phyloP scores from a whole-genome alignment of 2,888 invertebrate species.

The Tetragnatha montana region DNA sequence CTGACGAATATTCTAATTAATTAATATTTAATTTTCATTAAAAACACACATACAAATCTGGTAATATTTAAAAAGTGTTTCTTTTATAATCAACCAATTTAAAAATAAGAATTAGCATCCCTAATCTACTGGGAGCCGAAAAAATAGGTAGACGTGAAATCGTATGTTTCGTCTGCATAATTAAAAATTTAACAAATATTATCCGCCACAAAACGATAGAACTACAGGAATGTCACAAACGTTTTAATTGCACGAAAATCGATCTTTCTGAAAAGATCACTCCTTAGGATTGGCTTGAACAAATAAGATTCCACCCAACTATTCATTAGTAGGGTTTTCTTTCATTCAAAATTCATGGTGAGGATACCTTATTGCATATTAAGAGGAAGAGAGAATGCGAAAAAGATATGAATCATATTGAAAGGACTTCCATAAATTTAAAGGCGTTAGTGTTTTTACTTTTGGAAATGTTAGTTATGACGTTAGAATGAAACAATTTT shows the following conservation, averaged over 20 bases:
- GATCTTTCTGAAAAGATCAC: not conserved
- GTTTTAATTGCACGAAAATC: not conserved
- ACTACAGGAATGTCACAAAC: not conserved
- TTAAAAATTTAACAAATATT: not conserved
- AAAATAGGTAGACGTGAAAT: not conserved
- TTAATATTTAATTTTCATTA: constrained; percentile 1
- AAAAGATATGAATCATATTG: no score
- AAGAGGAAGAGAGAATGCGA: no score
- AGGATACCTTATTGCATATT: not conserved
- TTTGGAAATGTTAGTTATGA: no score
- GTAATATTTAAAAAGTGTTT: not conserved
- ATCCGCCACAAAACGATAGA: not conserved
- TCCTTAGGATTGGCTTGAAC: not conserved
- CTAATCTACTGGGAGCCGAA: not conserved
- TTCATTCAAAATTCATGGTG: not conserved
- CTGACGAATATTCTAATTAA: not conserved
- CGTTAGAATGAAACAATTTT: no score
- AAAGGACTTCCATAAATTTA: no score
- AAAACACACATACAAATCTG: not conserved
- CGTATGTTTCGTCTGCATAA: not conserved
- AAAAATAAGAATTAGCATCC: not conserved
- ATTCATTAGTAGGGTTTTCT: not conserved
- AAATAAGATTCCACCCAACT: not conserved
- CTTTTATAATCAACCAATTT: not conserved
- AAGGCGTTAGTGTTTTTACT: no score